Evolutionary conservation across 2,797 vertebrate species (phyloP).

Genomic region (Paratrypauchen microcephalus): DNA sequence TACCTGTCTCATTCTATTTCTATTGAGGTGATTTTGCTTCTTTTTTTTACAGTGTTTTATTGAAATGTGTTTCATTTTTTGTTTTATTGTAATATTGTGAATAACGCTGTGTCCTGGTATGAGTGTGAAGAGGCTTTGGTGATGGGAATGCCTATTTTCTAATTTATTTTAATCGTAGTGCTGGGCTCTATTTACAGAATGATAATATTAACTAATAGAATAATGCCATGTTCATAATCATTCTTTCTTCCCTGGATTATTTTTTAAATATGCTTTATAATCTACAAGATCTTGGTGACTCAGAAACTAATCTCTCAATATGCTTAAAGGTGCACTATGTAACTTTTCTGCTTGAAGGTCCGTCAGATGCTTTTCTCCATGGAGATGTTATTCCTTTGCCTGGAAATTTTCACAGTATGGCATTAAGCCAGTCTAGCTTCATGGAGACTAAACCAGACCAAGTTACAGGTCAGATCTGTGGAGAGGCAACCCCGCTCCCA

Average conservation of each 20-base stretch:
- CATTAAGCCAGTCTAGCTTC: too few relatives aligned
- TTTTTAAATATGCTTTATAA: not conserved
- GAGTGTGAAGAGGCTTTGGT: slow-evolving; percentile 67
- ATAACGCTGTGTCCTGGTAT: slow-evolving; percentile 66
- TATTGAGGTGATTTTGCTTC: slow-evolving; percentile 13
- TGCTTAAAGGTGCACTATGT: not conserved
- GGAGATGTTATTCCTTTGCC: too few relatives aligned
- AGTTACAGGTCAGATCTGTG: too few relatives aligned
- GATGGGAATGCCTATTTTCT: slow-evolving; percentile 51
- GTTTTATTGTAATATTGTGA: slow-evolving; percentile 33
- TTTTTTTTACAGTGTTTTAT: slow-evolving; percentile 13
- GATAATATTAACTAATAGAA: slow-evolving; percentile 45
- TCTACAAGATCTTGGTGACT: slow-evolving; percentile 22
- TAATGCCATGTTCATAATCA: not conserved
- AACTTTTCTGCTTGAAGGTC: too few relatives aligned
- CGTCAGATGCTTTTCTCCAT: too few relatives aligned
- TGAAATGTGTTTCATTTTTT: slow-evolving; percentile 8
- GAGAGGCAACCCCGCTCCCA: too few relatives aligned
- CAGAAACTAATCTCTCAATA: slow-evolving; percentile 49
- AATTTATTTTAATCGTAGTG: slow-evolving; percentile 19
- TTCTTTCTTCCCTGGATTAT: not conserved
- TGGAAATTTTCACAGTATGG: too few relatives aligned
- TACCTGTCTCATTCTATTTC: not conserved
- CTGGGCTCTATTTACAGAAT: not conserved
- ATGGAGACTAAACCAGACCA: too few relatives aligned